Evolutionary conservation across 2,888 invertebrate species (phyloP).

Genomic region (Rhingia rostrata): DNA sequence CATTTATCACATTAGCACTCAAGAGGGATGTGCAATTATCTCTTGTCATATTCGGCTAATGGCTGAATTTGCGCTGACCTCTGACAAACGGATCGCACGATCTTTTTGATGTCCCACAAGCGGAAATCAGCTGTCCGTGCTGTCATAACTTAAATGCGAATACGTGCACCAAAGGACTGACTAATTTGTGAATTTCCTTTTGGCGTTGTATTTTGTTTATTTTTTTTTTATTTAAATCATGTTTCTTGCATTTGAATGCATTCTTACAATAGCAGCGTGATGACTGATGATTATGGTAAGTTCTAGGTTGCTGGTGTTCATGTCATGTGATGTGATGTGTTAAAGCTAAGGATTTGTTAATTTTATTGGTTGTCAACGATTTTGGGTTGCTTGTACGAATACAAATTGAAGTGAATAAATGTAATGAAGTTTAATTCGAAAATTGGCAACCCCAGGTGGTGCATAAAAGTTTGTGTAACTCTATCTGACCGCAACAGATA

Average conservation of each 20-base stretch:
- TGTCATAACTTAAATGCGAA: slow-evolving; percentile 46
- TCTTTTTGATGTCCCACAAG: slow-evolving; percentile 38
- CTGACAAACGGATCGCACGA: slow-evolving; percentile 54
- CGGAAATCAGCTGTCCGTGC: slow-evolving; percentile 59
- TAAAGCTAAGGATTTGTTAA: no score
- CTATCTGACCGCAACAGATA: no score
- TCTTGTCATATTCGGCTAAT: slow-evolving; percentile 50
- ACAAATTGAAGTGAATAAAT: no score
- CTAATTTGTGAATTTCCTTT: slow-evolving; percentile 21
- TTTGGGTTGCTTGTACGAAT: no score
- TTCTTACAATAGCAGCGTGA: background rate
- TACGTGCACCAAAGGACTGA: slow-evolving; percentile 38
- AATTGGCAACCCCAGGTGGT: no score
- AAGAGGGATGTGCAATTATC: slow-evolving; percentile 61
- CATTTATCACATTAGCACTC: slow-evolving; percentile 37
- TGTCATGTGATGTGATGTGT: no score
- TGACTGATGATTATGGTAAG: background rate
- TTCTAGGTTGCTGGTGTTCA: background rate
- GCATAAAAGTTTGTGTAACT: no score
- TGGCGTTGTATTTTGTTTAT: background rate
- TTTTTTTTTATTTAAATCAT: background rate
- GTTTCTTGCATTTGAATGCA: background rate
- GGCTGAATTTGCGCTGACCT: slow-evolving; percentile 56
- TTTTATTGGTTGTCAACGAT: no score
- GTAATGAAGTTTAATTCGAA: no score